Conservation (phyloP, 2,888 invertebrate species). For the Alloscopus bannaensis region DNA sequence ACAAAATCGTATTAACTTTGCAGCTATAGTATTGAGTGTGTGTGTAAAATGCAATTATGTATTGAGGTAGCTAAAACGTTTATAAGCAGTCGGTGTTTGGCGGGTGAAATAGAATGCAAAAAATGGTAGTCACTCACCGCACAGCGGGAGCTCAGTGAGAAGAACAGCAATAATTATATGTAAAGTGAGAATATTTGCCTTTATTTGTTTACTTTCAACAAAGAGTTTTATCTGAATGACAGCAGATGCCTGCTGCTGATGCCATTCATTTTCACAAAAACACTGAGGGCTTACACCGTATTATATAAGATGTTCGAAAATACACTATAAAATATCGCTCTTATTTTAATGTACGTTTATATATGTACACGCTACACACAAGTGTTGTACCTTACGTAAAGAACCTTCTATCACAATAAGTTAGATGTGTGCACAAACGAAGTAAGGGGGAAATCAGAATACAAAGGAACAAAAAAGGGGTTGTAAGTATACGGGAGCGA, state of each 20-base stretch:
- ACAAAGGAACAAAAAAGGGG: too few species aligned
- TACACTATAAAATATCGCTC: conserved; percentile 14
- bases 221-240: conserved; percentile 31
- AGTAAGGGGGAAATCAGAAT: too few species aligned
- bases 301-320: conserved; percentile 27
- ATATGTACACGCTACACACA: neutral
- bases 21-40: too few species aligned
- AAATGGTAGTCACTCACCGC: too few species aligned
- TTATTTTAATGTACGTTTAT: conserved; percentile 1
- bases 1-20: too few species aligned
- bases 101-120: too few species aligned
- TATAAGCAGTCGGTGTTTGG: too few species aligned
- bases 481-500: too few species aligned
- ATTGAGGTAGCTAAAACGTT: too few species aligned
- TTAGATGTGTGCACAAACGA: too few species aligned
- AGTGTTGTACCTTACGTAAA: too few species aligned
- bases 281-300: conserved; percentile 22
- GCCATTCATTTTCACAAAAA: conserved; percentile 22
- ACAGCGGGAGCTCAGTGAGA: neutral
- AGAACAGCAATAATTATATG: conserved; percentile 24
- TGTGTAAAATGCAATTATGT: too few species aligned
- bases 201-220: conserved; percentile 41
- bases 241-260: conserved; percentile 38
- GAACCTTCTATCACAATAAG: conserved; percentile 5
- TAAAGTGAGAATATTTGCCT: conserved; percentile 33